Percentiles rank a stretch among this genome's conserved stretches.
Evolutionary conservation across 2,113 vertebrate species (phyloP).

Genomic region (Mesocricetus auratus): DNA sequence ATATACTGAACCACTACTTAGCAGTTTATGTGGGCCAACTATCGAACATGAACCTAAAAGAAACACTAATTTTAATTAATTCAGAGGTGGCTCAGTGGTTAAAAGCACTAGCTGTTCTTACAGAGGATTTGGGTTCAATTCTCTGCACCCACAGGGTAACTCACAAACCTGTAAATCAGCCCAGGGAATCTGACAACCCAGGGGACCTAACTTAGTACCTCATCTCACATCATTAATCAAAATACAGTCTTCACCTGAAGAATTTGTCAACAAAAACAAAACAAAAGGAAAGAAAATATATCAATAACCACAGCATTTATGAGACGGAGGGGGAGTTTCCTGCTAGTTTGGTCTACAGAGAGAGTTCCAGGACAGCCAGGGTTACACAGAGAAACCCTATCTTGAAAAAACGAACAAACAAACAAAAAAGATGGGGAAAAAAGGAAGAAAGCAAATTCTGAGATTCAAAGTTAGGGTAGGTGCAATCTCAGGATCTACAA

Average conservation of each 20-base stretch:
- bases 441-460: background rate
- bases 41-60: background rate
- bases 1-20: background rate
- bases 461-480: background rate
- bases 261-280: background rate
- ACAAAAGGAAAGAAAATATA: constrained; percentile 14
- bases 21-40: background rate
- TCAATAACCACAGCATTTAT: background rate
- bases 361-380: too few relatives aligned
- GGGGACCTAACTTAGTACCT: background rate
- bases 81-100: background rate
- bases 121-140: background rate
- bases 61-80: background rate
- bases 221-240: background rate
- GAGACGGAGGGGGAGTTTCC: too few relatives aligned
- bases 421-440: too few relatives aligned
- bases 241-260: constrained; percentile 15
- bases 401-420: too few relatives aligned
- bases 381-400: too few relatives aligned
- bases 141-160: background rate
- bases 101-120: background rate
- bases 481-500: background rate
- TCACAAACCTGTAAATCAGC: background rate
- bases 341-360: too few relatives aligned
- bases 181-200: background rate